phyloP scores from a whole-genome alignment of 53 echinoderm and acorn worm genomes.

The Luidia sarsii region DNA sequence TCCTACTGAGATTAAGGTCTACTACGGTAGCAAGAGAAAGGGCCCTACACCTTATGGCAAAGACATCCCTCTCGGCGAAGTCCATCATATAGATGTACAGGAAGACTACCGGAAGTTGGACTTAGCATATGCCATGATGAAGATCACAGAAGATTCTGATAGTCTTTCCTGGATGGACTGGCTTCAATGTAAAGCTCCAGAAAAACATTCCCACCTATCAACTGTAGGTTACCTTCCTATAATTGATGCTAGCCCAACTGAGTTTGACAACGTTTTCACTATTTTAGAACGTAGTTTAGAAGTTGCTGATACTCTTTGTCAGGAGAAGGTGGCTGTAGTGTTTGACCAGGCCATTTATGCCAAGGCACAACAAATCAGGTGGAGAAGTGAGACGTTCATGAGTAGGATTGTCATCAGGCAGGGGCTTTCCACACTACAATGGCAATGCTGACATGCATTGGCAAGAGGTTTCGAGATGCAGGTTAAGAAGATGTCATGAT shows the following conservation, averaged over 20 bases:
- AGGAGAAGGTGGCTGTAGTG: conserved; percentile 52
- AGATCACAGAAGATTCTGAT: background rate
- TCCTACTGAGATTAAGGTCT: background rate
- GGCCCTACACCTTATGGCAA: conserved; percentile 22
- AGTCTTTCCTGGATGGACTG: conserved; percentile 46
- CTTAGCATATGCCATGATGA: conserved; percentile 12
- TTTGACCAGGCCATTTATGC: conserved; percentile 74
- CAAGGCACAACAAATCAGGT: conserved; percentile 64
- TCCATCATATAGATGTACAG: background rate
- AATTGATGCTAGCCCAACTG: conserved; percentile 71
- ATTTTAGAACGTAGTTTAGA: conserved; percentile 61
- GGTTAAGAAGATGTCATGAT: conserved; percentile 71
- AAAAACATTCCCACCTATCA: conserved; percentile 48
- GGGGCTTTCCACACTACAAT: conserved; percentile 76
- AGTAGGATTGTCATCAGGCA: conserved; percentile 55
- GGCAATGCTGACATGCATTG: conserved; percentile 58
- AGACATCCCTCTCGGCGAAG: too few relatives aligned
- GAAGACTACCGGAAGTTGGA: background rate
- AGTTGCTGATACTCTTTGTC: conserved; percentile 31
- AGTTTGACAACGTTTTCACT: conserved; percentile 63
- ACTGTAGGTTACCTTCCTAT: conserved; percentile 67
- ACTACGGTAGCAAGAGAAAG: conserved; percentile 26
- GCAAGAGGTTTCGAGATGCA: conserved; percentile 69
- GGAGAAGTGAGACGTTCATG: conserved; percentile 42
- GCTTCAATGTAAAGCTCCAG: conserved; percentile 43